These are phyloP conservation scores for Rhynchophorus ferrugineus DNA, from an alignment of 1,140 invertebrate species.

Conservation along the genomic window DNA sequence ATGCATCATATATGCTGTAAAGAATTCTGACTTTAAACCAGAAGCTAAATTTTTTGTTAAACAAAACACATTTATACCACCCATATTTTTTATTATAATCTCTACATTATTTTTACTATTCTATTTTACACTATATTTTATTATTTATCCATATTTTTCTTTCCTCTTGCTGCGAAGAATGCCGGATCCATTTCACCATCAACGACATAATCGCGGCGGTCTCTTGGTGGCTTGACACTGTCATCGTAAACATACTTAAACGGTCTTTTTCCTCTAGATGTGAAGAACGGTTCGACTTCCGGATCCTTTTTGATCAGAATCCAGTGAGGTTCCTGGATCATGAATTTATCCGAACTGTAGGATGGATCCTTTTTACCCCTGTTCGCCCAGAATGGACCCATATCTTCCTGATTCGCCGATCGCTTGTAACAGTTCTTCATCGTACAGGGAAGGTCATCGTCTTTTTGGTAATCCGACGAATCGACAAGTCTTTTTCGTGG, in stretches of 20 bases:
- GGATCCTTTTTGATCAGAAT: conserved; percentile 22
- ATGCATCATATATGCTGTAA: too few relatives aligned
- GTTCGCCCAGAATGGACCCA: conserved; percentile 38
- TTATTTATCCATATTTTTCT: conserved; percentile 17
- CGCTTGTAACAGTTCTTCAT: conserved; percentile 23
- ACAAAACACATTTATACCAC: too few relatives aligned
- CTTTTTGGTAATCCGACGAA: conserved; percentile 6
- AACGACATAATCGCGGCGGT: conserved; percentile 11
- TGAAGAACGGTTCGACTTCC: conserved; percentile 28
- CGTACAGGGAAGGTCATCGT: conserved; percentile 19
- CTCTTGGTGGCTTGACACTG: conserved; percentile 7
- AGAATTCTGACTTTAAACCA: too few relatives aligned
- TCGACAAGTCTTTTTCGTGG: conserved; percentile 21
- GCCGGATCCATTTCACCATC: conserved; percentile 17
- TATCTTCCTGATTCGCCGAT: conserved; percentile 24
- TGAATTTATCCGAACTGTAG: conserved; percentile 21
- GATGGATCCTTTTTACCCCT: conserved; percentile 34
- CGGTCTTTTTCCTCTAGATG: conserved; percentile 30
- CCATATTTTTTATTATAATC: too few relatives aligned
- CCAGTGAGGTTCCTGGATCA: conserved; percentile 34
- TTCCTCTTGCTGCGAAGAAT: conserved; percentile 29
- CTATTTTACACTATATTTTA: not conserved
- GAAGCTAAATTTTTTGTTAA: too few relatives aligned
- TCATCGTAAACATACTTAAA: not conserved
- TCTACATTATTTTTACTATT: too few relatives aligned